Evolutionary conservation across 2,113 vertebrate genomes (phyloP).

Genomic region (Vireo altiloquus): DNA sequence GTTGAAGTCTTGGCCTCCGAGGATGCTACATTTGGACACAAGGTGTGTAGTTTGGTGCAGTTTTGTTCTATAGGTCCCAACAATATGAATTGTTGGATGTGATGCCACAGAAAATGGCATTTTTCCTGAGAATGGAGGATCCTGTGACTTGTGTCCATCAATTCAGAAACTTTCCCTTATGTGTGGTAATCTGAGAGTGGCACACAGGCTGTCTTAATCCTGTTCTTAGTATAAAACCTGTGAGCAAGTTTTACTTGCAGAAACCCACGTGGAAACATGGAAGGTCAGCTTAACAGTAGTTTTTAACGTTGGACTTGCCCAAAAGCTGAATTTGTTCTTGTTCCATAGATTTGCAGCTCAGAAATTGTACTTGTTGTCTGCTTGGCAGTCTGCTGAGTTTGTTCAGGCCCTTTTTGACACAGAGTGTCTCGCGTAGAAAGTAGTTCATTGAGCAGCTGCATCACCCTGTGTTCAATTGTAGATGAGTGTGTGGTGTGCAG

Average conservation of each 20-base stretch:
- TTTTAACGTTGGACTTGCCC: background rate
- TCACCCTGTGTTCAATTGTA: slow-evolving; percentile 31
- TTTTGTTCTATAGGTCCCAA: background rate
- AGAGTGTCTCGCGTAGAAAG: background rate
- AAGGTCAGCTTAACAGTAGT: background rate
- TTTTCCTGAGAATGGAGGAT: background rate
- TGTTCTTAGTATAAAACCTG: background rate
- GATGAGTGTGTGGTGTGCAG: background rate
- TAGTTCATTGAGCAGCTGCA: background rate
- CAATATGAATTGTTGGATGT: background rate
- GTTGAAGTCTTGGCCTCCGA: slow-evolving; percentile 72
- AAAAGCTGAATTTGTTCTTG: background rate
- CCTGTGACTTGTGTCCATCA: background rate
- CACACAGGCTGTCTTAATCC: background rate
- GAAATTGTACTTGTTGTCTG: background rate
- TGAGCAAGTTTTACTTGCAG: background rate
- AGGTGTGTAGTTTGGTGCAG: slow-evolving; percentile 70
- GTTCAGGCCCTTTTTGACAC: background rate
- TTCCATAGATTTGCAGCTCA: background rate
- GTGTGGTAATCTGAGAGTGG: background rate
- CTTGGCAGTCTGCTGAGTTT: background rate
- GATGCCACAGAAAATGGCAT: background rate
- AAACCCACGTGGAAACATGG: background rate
- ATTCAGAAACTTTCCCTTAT: background rate
- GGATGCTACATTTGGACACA: slow-evolving; percentile 72